These are phyloP conservation scores for Andrena camellia DNA, from an alignment of 2,888 invertebrate genomes.

Conservation along the genomic window DNA sequence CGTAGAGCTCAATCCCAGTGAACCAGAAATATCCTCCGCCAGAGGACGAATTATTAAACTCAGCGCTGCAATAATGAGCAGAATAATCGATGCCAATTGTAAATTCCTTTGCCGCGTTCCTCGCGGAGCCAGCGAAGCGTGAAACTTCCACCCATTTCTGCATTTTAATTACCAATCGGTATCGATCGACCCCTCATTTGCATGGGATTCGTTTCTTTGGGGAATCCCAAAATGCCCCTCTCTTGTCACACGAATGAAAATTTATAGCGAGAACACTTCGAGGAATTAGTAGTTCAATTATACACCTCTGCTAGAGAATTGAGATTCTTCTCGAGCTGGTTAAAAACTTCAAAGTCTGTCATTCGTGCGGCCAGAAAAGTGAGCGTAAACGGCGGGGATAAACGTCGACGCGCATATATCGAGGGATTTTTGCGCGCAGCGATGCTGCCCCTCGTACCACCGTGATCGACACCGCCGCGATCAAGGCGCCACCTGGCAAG, in stretches of 20 bases:
- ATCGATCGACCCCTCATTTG: constrained; percentile 31
- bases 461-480: constrained; percentile 92
- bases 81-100: constrained; percentile 14
- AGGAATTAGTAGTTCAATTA: neutral
- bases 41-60: neutral
- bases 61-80: neutral
- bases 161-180: constrained; percentile 24
- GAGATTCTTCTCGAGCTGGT: too few relatives aligned
- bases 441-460: constrained; percentile 92
- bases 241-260: constrained; percentile 23
- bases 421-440: constrained; percentile 84
- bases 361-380: constrained; percentile 19
- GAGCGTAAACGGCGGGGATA: neutral
- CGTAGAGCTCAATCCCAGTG: neutral
- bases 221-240: neutral
- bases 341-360: neutral
- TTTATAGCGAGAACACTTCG: neutral
- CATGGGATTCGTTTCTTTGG: constrained; percentile 48
- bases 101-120: neutral
- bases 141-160: neutral
- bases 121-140: neutral
- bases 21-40: neutral
- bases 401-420: neutral
- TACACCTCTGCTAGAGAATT: neutral
- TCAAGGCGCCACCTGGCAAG: constrained; percentile 93